Evolutionary conservation across 2,113 vertebrate genomes (phyloP), one percentile per base, ranked within the genome.

Genomic region (Cinclus mexicanus): DNA sequence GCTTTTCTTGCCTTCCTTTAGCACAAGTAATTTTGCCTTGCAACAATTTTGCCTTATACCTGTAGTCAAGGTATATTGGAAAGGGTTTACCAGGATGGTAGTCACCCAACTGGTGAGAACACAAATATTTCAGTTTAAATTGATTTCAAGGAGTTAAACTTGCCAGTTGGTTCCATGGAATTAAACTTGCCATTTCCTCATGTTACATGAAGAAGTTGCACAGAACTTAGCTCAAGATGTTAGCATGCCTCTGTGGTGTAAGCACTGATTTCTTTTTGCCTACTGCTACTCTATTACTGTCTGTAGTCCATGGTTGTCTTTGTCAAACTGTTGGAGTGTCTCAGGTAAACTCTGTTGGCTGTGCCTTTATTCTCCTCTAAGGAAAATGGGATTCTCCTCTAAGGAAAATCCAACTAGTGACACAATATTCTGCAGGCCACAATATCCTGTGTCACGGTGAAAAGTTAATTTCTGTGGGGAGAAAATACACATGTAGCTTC

Each of bases 161-260:
- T 81, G 31, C 12, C 26, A 33, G 17, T 18, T 74, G 4, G 46
- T 70, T 88, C 42, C 19, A 46, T 15, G 37, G 44, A 50, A 14
- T 39, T 28, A 46, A 19, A 61, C 39, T 53, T 61, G 14, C 14
- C 33, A 24, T 52, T 65, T 81, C 18, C 16, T 31, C 0, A 0
- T 14, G 14, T 57, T 83, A 10, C 26, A 5, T 21, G 26, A 37
- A 80, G 59, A 70, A 29, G 23, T 22, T 80, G 8, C 8, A 39
- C 31, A n/a, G 15, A 60, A 47, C n/a, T 24, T 77, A 23, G 6
- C 39, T 77, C 17, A n/a, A 57, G 24, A 21, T 56, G 4, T 12
- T 49, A 50, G 18, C 15, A 14, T 56, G 31, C 12, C 76, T 57
- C 37, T 76, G 8, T 57, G 16, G 10, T 14, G 6, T 52, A 57